Conservation (phyloP, 2,113 vertebrate species). For the Coryphaenoides rupestris region DNA sequence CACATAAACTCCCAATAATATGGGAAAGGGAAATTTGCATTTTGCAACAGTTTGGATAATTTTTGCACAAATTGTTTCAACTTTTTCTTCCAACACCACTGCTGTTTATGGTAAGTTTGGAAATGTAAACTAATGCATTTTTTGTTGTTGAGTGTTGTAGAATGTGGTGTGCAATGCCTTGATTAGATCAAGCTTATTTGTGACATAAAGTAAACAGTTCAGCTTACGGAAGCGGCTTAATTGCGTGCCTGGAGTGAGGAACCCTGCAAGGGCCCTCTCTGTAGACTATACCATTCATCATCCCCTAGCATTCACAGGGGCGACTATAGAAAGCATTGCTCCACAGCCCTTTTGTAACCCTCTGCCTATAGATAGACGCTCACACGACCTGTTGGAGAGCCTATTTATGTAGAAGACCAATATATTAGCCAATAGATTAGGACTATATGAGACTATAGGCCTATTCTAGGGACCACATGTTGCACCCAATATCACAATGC, state of each 20-base stretch:
- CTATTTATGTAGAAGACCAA: no score
- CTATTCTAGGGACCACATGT: no score
- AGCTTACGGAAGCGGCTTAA: constrained; percentile 14
- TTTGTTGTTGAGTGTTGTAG: background rate
- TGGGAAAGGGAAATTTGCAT: constrained; percentile 60
- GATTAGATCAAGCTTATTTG: background rate
- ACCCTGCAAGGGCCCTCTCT: constrained; percentile 5
- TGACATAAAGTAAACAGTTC: constrained; percentile 5
- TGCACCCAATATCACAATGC: no score
- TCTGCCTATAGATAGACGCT: no score
- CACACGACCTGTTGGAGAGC: no score
- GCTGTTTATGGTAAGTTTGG: constrained; percentile 62
- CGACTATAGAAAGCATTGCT: constrained; percentile 14
- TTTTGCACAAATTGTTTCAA: constrained; percentile 52
- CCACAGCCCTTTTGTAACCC: constrained; percentile 31
- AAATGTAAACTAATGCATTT: background rate
- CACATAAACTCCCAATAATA: constrained; percentile 50
- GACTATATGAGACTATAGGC: no score
- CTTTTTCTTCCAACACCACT: constrained; percentile 51
- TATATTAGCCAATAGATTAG: no score
- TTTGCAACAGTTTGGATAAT: constrained; percentile 69
- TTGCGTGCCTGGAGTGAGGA: constrained; percentile 30
- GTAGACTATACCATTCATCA: constrained; percentile 22
- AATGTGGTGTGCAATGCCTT: background rate
- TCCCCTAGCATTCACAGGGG: constrained; percentile 25